Base-by-base conservation (phyloP, 37 sponge, comb jelly and placozoan species). In the Amphimedon queenslandica region DNA sequence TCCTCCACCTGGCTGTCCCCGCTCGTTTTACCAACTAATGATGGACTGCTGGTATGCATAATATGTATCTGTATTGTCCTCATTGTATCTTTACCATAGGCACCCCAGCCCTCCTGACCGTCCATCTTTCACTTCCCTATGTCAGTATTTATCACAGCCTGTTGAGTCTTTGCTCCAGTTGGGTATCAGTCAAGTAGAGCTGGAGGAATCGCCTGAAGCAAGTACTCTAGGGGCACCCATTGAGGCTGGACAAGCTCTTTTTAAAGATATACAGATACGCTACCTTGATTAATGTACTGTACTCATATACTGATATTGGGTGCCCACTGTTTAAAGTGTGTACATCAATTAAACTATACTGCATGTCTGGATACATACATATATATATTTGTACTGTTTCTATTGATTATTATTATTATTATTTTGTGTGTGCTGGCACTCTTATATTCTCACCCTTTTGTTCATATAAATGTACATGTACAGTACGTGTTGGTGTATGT, bases 1-100 rank as follows among this genome's bases (percentile, higher is more conserved):
- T 42, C 70, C 70, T 20, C 70, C 70, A 36, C 70, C 70, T 41
- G 70, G 70, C 30, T 70, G 70, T 40, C 70, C 70, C 18, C n/a
- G 70, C 21, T 16, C 51, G 5, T 25, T 70, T n/a, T 70, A 70
- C 36, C 43, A 39, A 39, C 70, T 70, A 16, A 70, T 70, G 70
- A 40, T 70, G 20, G 47, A 70, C 25, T 70, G 70, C 30, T 70
- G 70, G 70, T 70, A 30, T 42, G 70, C 20, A 42, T 40, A 10
- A 37, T 34, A 38, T 37, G 16, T 66, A 37, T 31, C 32, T 38
- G 10, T 38, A 66, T 37, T 31, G 40, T 66, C 6, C 23, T 60
- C 61, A 25, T 25, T 60, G 27, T n/a, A 60, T 25, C 5, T 60
- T 25, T n/a, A 60, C 27, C 21, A 6, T n/a, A 60, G 61, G 61